phyloP scores from a whole-genome alignment of 2,113 vertebrate species.

The Pteronura brasiliensis region DNA sequence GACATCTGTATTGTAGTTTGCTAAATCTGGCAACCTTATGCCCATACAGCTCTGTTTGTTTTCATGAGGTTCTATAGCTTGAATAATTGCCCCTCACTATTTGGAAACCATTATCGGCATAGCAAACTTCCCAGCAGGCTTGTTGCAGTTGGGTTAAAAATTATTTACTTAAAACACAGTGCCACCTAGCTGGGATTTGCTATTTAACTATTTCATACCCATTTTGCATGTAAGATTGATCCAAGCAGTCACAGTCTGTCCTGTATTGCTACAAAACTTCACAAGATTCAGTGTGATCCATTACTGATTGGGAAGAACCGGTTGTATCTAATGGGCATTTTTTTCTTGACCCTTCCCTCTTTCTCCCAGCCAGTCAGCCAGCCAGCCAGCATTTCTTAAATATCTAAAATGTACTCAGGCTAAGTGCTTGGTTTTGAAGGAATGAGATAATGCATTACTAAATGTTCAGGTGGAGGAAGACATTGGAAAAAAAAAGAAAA shows the following conservation, averaged over 20 bases:
- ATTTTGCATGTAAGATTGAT: neutral
- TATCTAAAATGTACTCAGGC: neutral
- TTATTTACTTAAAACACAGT: constrained; percentile 39
- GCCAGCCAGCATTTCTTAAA: neutral
- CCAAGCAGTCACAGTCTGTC: too few species aligned
- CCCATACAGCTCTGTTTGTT: neutral
- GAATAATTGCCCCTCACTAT: neutral
- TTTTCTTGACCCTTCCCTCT: neutral
- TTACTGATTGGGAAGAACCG: neutral
- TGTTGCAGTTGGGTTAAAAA: neutral
- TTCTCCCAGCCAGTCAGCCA: neutral
- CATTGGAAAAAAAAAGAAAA: neutral
- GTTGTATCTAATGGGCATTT: neutral
- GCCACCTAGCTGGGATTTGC: neutral
- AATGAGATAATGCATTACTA: neutral
- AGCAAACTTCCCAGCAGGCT: neutral
- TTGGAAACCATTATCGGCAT: neutral
- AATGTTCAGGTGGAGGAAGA: neutral
- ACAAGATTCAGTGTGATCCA: neutral
- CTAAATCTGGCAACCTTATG: neutral
- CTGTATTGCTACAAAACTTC: neutral
- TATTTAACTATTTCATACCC: neutral
- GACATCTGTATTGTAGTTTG: neutral
- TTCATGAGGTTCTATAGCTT: neutral
- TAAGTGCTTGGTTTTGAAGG: neutral